A percentile compares a stretch with the other conserved stretches of the same genome.
These are phyloP conservation scores for Trichonephila clavata DNA, from an alignment of 1,140 invertebrate genomes.

Conservation along the genomic window DNA sequence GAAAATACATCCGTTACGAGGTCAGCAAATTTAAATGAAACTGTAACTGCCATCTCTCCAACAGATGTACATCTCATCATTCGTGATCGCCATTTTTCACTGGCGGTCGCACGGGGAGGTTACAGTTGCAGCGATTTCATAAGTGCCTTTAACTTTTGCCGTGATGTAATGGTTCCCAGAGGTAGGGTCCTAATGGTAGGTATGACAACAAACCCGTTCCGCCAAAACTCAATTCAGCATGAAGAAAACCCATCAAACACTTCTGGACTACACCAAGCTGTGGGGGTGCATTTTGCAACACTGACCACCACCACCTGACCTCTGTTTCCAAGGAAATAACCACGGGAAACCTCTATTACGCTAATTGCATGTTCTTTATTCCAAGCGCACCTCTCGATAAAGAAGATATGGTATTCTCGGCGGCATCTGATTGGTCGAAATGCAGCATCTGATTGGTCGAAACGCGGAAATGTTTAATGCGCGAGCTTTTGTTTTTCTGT, in stretches of 20 bases:
- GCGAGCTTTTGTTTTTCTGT: not conserved
- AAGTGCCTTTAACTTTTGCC: not conserved
- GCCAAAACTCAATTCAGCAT: slow-evolving; percentile 48
- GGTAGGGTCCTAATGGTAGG: not conserved
- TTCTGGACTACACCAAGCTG: not conserved
- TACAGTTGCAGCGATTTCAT: slow-evolving; percentile 20
- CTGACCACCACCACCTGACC: not conserved
- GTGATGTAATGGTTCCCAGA: slow-evolving; percentile 3
- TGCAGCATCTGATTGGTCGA: too few relatives aligned
- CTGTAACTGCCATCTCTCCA: not conserved
- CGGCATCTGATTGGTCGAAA: not conserved
- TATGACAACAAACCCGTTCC: slow-evolving; percentile 44
- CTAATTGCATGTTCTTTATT: slow-evolving; percentile 44
- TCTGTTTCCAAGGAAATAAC: slow-evolving; percentile 52
- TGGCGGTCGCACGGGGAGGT: not conserved
- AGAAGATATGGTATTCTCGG: not conserved
- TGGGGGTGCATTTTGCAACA: not conserved
- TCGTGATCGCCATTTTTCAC: not conserved
- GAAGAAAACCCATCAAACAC: slow-evolving; percentile 47
- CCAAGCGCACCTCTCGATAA: not conserved
- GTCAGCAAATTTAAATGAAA: slow-evolving; percentile 2
- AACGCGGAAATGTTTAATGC: slow-evolving; percentile 5
- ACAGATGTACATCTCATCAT: slow-evolving; percentile 15
- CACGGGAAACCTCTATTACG: slow-evolving; percentile 9
- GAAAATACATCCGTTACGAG: not conserved